These are phyloP conservation scores for Ophion obscuratus DNA, from an alignment of 2,888 invertebrate species.

Conservation along the genomic window DNA sequence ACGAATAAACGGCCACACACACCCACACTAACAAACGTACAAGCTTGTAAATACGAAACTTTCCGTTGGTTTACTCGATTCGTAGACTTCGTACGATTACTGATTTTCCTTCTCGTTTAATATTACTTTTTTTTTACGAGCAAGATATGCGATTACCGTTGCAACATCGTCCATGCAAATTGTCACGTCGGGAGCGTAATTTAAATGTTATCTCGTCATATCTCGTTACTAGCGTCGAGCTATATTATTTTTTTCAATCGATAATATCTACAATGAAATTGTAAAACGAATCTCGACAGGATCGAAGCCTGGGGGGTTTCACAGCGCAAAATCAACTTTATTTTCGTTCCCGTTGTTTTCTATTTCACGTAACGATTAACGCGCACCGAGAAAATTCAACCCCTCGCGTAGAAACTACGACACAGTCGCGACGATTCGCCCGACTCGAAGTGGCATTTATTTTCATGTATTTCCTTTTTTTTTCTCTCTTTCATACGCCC, in stretches of 20 bases:
- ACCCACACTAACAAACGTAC: conserved; percentile 36
- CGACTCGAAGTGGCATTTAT: conserved; percentile 56
- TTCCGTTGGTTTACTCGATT: conserved; percentile 64
- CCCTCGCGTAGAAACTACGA: conserved; percentile 8
- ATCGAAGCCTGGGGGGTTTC: conserved; percentile 33
- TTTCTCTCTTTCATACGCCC: background rate
- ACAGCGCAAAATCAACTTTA: conserved; percentile 23
- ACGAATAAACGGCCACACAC: conserved; percentile 37
- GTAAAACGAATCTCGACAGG: conserved; percentile 45
- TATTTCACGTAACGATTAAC: background rate
- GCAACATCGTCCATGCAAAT: conserved; percentile 58
- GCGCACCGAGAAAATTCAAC: conserved; percentile 2
- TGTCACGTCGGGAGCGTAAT: conserved; percentile 28
- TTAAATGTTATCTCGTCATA: conserved; percentile 44
- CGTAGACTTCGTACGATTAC: conserved; percentile 39
- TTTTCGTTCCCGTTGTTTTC: background rate
- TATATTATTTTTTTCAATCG: conserved; percentile 27
- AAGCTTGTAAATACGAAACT: conserved; percentile 57
- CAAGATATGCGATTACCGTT: conserved; percentile 42
- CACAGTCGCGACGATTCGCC: conserved; percentile 25
- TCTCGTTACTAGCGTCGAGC: conserved; percentile 43
- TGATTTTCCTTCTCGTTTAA: conserved; percentile 40
- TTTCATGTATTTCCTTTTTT: conserved; percentile 31
- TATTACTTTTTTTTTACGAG: conserved; percentile 29
- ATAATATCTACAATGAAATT: conserved; percentile 33